Evolutionary conservation across 1,140 invertebrate species (phyloP).

Genomic region (Drosophila kikkawai): DNA sequence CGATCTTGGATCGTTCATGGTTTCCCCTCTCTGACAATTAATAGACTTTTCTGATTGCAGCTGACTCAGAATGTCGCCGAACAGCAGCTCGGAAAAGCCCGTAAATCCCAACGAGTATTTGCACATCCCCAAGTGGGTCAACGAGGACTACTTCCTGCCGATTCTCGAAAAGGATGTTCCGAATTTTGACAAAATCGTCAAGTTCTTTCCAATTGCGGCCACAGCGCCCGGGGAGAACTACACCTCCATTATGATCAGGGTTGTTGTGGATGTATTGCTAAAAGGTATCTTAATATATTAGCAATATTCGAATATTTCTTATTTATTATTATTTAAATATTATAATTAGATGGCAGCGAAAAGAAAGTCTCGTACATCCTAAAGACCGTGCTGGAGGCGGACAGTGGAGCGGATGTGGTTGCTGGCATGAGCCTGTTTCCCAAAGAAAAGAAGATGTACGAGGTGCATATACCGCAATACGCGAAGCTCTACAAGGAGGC

Average conservation of each 20-base stretch:
- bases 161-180: conserved; percentile 80
- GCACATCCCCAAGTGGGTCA: conserved; percentile 85
- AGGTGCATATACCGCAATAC: conserved; percentile 66
- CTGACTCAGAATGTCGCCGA: conserved; percentile 58
- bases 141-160: conserved; percentile 84
- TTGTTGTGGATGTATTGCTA: conserved; percentile 58
- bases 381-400: conserved; percentile 62
- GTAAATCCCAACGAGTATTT: conserved; percentile 69
- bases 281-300: conserved; percentile 38
- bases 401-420: conserved; percentile 48
- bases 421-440: conserved; percentile 67
- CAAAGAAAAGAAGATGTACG: conserved; percentile 74
- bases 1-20: conserved; percentile 19
- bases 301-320: background rate
- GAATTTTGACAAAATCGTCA: conserved; percentile 52
- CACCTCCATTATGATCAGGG: conserved; percentile 73
- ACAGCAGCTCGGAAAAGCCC: conserved; percentile 31
- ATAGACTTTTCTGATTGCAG: conserved; percentile 13
- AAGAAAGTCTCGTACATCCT: conserved; percentile 66
- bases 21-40: conserved; percentile 6
- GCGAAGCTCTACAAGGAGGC: conserved; percentile 76
- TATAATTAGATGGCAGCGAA: conserved; percentile 57
- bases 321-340: background rate
- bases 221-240: conserved; percentile 77
- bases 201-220: conserved; percentile 63